Evolutionary conservation across 2,113 vertebrate genomes (phyloP).

Genomic region (Varanus komodoensis): DNA sequence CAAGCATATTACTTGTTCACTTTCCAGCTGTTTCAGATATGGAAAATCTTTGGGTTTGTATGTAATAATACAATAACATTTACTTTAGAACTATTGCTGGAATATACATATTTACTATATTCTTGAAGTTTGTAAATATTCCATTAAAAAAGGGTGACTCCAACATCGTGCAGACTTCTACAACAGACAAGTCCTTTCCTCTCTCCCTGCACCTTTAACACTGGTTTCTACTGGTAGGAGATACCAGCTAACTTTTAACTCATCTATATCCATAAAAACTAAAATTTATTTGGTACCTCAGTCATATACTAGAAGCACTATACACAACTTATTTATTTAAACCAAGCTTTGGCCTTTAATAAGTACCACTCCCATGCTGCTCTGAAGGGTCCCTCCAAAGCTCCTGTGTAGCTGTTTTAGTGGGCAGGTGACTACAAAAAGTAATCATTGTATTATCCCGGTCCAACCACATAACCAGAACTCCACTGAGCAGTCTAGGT

Average conservation of each 20-base stretch:
- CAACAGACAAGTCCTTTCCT: not conserved
- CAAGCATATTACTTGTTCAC: conserved; percentile 40
- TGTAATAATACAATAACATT: not conserved
- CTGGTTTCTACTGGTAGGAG: no score
- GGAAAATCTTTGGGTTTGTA: not conserved
- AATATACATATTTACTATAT: not conserved
- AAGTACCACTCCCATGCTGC: no score
- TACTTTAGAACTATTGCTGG: not conserved
- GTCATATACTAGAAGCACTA: not conserved
- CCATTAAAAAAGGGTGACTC: not conserved
- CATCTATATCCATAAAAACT: not conserved
- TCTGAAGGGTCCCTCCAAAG: no score
- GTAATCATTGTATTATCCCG: no score
- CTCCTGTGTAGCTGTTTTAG: no score
- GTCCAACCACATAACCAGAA: no score
- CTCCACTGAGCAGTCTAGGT: no score
- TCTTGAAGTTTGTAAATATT: not conserved
- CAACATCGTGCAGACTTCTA: not conserved
- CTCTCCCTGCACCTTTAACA: no score
- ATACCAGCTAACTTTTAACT: no score
- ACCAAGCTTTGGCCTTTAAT: not conserved
- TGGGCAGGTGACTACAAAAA: no score
- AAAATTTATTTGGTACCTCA: not conserved
- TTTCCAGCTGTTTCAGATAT: conserved; percentile 9
- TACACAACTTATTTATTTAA: not conserved